Evolutionary conservation across 2,888 invertebrate species (phyloP), one percentile per base, ranked within the genome.

Genomic region (Drosophila siamana): DNA sequence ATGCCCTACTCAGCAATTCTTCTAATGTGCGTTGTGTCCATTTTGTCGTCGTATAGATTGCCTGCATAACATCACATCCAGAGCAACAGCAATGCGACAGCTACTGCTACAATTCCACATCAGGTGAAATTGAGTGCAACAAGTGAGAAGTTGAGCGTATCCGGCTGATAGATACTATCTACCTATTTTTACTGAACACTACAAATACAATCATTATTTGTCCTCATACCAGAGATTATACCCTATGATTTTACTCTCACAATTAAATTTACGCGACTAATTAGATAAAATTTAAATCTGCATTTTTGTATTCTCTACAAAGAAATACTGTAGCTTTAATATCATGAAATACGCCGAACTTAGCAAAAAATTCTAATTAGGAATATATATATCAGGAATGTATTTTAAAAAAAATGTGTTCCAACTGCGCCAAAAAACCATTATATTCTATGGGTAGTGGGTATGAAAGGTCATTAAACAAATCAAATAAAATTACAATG

Each of bases 41-140:
- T n/a, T 33, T n/a, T 33, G 30, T 33, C 11, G 38, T 63, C 47
- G 43, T 16, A 40, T 76, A 59, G 56, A 54, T 59, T 60, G 41
- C 62, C 51, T 15, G 51, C 40, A 55, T 41, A 46, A 51, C 36
- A 57, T 40, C 51, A 55, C 56, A 55, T 56, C 47, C 52, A 43
- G 15, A 57, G 38, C 19, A 62, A 40, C 3, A 60, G 30, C 40
- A 52, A 6, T 60, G 33, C 51, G 56, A 11, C 57, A 54, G 16
- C 44, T 43, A 13, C 50, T 41, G 28, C 47, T 33, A 28, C 48
- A 61, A 13, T 33, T 33, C 26, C 62, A 64, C 56, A 78, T 63
- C 70, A 76, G 79, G 57, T 76, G 51, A 44, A 70, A 66, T 65
- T 66, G 9, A 55, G 61, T 64, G 73, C 68, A 68, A 55, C 9